phyloP scores from a whole-genome alignment of 2,888 invertebrate species.

The Conchocele bisecta region DNA sequence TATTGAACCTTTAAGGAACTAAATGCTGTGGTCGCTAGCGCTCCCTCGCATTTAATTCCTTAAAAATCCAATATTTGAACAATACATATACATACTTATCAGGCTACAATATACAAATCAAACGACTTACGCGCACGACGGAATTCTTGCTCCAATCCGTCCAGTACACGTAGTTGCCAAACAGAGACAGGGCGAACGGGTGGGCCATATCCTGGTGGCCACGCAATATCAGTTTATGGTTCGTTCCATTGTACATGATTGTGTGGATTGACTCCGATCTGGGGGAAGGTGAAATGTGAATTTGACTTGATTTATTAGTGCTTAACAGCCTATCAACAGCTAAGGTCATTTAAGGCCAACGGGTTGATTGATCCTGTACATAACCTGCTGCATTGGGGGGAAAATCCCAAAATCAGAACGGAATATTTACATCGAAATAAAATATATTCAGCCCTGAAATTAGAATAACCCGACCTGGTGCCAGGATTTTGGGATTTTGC shows the following conservation, averaged over 20 bases:
- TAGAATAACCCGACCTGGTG: too few species aligned
- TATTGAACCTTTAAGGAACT: background rate
- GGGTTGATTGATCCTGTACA: too few species aligned
- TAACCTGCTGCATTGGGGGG: too few species aligned
- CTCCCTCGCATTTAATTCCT: too few species aligned
- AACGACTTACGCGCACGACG: conserved; percentile 86
- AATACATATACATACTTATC: too few species aligned
- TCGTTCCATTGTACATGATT: conserved; percentile 90
- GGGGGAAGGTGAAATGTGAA: conserved; percentile 36
- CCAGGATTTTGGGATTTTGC: too few species aligned
- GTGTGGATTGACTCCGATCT: conserved; percentile 94
- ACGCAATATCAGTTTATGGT: conserved; percentile 88
- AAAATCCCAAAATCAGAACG: too few species aligned
- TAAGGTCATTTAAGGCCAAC: background rate
- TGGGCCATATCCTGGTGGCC: conserved; percentile 90
- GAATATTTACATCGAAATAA: too few species aligned
- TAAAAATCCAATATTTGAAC: too few species aligned
- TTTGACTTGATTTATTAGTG: background rate
- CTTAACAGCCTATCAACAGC: background rate
- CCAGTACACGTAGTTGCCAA: conserved; percentile 95
- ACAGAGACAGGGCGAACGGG: conserved; percentile 94
- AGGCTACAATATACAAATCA: background rate
- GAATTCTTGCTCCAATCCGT: conserved; percentile 96
- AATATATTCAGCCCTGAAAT: too few species aligned
- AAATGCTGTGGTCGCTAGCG: too few species aligned